Evolutionary conservation across 2,797 vertebrate species (phyloP).

Genomic region (Muraenolepis orangiensis): DNA sequence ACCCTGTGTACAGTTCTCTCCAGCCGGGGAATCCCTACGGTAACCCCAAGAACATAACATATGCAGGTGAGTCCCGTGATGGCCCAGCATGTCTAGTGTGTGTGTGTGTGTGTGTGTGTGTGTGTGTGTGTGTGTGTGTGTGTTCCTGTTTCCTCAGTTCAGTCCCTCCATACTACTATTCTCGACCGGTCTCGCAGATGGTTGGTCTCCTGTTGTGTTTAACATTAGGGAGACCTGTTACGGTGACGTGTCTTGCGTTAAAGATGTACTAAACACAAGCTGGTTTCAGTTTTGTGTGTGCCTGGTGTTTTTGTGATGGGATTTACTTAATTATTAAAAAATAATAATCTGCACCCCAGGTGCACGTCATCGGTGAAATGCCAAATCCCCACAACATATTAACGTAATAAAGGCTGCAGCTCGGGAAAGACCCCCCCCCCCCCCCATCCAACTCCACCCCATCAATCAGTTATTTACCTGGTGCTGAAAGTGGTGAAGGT

Average conservation of each 20-base stretch:
- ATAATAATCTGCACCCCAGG: neutral
- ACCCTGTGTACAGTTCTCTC: constrained; percentile 87
- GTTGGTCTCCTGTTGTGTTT: neutral
- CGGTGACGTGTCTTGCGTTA: neutral
- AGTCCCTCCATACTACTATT: neutral
- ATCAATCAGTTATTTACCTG: neutral
- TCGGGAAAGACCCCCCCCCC: neutral
- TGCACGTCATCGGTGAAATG: neutral
- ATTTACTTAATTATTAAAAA: too few relatives aligned
- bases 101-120: too few relatives aligned
- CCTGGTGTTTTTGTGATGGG: neutral
- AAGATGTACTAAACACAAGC: neutral
- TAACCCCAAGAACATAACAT: constrained; percentile 86
- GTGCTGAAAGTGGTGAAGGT: neutral
- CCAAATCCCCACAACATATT: neutral
- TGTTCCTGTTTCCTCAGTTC: neutral
- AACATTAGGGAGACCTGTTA: neutral
- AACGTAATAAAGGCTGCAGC: neutral
- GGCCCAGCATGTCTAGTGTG: neutral
- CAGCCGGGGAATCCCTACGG: constrained; percentile 84
- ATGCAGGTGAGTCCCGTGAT: constrained; percentile 74
- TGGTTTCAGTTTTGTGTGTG: neutral
- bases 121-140: too few relatives aligned
- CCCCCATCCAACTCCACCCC: neutral
- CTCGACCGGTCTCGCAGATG: neutral